Conservation (phyloP, 2,797 vertebrate genomes). For the Enteromius fasciolatus region DNA sequence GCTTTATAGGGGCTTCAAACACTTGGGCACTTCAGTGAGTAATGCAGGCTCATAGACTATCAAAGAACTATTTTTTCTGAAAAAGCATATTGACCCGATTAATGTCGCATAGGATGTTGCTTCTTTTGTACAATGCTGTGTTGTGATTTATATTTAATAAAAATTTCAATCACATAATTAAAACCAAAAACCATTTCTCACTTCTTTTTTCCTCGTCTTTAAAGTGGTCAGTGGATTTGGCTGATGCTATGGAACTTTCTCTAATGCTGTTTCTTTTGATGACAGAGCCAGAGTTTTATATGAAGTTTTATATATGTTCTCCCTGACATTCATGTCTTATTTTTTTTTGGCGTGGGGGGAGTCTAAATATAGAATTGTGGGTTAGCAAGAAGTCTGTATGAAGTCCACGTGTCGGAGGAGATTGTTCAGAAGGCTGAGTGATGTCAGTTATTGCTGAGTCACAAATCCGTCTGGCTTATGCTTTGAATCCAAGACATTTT, state of each 20-base stretch:
- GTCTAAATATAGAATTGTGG: constrained; percentile 65
- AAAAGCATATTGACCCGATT: constrained; percentile 70
- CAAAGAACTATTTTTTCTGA: constrained; percentile 33
- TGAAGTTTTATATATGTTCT: background rate
- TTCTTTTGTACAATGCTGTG: constrained; percentile 63
- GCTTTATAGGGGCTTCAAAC: constrained; percentile 61
- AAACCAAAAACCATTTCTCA: constrained; percentile 24
- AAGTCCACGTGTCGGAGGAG: constrained; percentile 38
- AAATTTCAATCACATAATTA: constrained; percentile 5
- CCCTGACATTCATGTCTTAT: constrained; percentile 37
- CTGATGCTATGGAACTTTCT: background rate
- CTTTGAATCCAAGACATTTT: constrained; percentile 47
- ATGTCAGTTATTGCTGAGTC: constrained; percentile 64
- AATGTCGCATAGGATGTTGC: constrained; percentile 71
- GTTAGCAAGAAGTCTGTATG: constrained; percentile 61
- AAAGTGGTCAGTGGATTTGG: constrained; percentile 21
- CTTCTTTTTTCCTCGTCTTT: constrained; percentile 37
- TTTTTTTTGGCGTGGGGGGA: background rate
- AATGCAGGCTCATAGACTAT: constrained; percentile 51
- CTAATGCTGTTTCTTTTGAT: constrained; percentile 27
- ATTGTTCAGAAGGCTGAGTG: constrained; percentile 60
- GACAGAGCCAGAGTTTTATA: constrained; percentile 28
- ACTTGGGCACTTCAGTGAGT: constrained; percentile 60
- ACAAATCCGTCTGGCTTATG: constrained; percentile 51
- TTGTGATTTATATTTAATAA: constrained; percentile 30